Evolutionary conservation across 2,888 invertebrate genomes (phyloP).

Genomic region (Oxyteleia sp.): DNA sequence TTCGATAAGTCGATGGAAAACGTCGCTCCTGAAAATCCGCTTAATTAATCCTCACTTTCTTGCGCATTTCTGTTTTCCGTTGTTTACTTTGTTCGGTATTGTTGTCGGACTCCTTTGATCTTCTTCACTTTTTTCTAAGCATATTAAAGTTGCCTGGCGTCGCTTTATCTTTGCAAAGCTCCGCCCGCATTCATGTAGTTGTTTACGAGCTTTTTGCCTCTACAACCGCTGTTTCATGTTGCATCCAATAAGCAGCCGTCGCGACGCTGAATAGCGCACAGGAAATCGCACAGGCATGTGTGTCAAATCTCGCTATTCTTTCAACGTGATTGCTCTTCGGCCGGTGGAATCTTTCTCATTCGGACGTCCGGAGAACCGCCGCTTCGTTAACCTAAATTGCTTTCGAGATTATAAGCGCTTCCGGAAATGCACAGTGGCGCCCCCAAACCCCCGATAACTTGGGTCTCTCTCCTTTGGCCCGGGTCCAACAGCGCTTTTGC

Average conservation of each 20-base stretch:
- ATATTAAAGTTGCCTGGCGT: not conserved
- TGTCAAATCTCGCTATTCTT: conserved; percentile 9
- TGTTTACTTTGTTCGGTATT: not conserved
- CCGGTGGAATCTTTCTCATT: conserved; percentile 13
- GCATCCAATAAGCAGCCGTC: conserved; percentile 9
- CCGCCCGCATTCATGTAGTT: conserved; percentile 18
- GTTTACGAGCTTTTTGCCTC: conserved; percentile 33
- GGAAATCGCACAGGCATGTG: not conserved
- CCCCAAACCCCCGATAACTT: conserved; percentile 1
- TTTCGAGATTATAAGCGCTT: conserved; percentile 53
- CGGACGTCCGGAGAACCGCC: conserved; percentile 7
- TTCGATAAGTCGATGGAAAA: conserved; percentile 13
- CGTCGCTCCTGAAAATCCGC: not conserved
- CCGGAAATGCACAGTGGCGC: conserved; percentile 15
- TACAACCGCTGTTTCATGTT: conserved; percentile 1
- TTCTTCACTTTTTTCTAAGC: conserved; percentile 2
- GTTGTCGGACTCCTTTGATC: not conserved
- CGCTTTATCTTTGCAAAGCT: conserved; percentile 25
- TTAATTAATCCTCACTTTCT: conserved; percentile 1
- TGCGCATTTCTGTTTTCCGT: not conserved
- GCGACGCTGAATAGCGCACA: not conserved
- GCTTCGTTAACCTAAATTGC: conserved; percentile 60
- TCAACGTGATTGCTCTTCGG: not conserved
- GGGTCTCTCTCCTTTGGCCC: conserved; percentile 37
- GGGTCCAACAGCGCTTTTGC: conserved; percentile 41